Percentiles rank a stretch among this genome's conserved stretches.
Conservation (phyloP, 2,797 vertebrate species). For the Rallus crepitans region DNA sequence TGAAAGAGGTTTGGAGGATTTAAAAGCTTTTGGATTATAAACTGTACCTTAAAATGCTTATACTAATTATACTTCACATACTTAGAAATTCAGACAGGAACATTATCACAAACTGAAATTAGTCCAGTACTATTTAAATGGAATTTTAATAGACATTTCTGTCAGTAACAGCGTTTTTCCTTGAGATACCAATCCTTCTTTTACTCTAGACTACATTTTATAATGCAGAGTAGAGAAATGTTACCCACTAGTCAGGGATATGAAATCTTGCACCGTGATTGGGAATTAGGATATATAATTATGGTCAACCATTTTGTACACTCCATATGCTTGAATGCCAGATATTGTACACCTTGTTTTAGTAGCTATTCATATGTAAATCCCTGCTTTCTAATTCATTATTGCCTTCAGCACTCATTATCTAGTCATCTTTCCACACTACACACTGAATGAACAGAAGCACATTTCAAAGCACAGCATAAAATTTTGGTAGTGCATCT, state of each 20-base stretch:
- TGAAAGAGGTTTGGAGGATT: not conserved
- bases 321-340: not conserved
- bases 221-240: not conserved
- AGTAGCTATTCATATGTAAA: slow-evolving; percentile 47
- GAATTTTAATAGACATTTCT: not conserved
- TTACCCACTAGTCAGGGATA: not conserved
- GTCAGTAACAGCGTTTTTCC: not conserved
- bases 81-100: not conserved
- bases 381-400: slow-evolving; percentile 31
- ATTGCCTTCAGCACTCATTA: slow-evolving; percentile 44
- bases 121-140: not conserved
- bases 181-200: not conserved
- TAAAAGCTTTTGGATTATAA: not conserved
- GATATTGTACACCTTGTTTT: not conserved
- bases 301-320: not conserved
- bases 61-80: not conserved
- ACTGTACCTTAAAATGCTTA: not conserved
- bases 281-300: not conserved
- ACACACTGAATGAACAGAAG: not conserved
- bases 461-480: slow-evolving; percentile 24
- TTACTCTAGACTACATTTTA: not conserved
- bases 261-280: not conserved
- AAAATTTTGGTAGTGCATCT: not conserved
- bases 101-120: not conserved
- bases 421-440: slow-evolving; percentile 36